Evolutionary conservation across 1,140 invertebrate genomes (phyloP), one percentile per base, ranked within the genome.

Genomic region (Trialeurodes vaporariorum): DNA sequence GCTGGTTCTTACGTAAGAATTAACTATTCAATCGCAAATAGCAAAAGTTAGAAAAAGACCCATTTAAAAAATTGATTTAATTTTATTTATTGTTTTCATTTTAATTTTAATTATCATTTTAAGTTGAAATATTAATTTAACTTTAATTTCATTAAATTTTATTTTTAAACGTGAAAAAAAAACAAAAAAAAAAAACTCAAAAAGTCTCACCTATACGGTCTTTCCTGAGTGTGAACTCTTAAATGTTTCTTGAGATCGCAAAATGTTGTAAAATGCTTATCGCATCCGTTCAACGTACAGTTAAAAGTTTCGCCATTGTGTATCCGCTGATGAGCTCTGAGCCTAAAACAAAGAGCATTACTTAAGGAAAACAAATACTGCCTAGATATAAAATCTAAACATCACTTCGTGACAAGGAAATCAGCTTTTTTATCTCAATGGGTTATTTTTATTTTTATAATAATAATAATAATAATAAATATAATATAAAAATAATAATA

Each of bases 301-400:
- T 96, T 94, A 78, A 96, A 98, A n/a, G 93, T 96, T 75, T 95
- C 87, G 13, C 94, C 94, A 76, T 89, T 95, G 79, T 97, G 94
- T 68, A 97, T 81, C 73, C 94, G 83, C 79, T 95, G 86, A 78
- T 97, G 94, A 73, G 94, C 93, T 80, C 90, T 86, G 75, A 96
- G 82, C 81, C 92, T 92, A 76, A 61, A 73, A 71, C 60, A 74
- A 40, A 71, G 64, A 70, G 13, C 60, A 70, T 11, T 2, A 65
- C 71, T 40, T 65, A 69, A 63, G 34, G 69, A 34, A 61, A 21
- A 64, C 24, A 66, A 66, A 60, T 49, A 64, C 61, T 60, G 23
- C 61, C 9, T 26, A 26, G 2, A 67, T 2, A 12, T 24, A 70
- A 70, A 27, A 26, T 27, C 34, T 27, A 25, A 59, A 66, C 27